Evolutionary conservation across 2,888 invertebrate species (phyloP).

Genomic region (Eretmocerus hayati): DNA sequence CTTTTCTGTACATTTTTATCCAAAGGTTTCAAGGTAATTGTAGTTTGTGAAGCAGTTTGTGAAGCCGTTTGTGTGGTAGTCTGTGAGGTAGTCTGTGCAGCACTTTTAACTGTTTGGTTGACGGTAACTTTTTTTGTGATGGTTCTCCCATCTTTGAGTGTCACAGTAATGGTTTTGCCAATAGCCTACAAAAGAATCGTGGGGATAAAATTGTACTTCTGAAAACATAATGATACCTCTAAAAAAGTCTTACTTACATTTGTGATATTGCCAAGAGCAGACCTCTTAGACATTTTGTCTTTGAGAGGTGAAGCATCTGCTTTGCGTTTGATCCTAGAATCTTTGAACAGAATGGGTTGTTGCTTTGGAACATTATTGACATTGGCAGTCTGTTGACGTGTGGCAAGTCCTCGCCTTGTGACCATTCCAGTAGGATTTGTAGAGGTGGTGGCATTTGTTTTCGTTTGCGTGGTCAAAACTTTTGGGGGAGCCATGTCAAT

Average conservation of each 20-base stretch:
- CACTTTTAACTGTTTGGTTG: slow-evolving; percentile 14
- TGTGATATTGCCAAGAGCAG: slow-evolving; percentile 81
- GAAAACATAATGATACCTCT: neutral
- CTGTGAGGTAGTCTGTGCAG: slow-evolving; percentile 19
- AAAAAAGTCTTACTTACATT: slow-evolving; percentile 54
- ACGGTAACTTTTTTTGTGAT: slow-evolving; percentile 27
- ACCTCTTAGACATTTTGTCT: slow-evolving; percentile 68
- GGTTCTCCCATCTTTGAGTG: slow-evolving; percentile 37
- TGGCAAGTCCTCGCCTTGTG: slow-evolving; percentile 52
- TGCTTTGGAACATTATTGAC: slow-evolving; percentile 42
- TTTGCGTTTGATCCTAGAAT: slow-evolving; percentile 65
- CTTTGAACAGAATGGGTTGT: slow-evolving; percentile 47
- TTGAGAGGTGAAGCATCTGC: slow-evolving; percentile 73
- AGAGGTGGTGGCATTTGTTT: slow-evolving; percentile 45
- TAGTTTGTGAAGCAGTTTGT: slow-evolving; percentile 7
- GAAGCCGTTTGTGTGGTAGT: neutral
- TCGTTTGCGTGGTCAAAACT: slow-evolving; percentile 47
- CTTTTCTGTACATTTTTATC: slow-evolving; percentile 30
- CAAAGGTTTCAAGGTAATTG: slow-evolving; percentile 26
- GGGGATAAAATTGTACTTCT: neutral
- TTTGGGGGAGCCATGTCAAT: slow-evolving; percentile 20
- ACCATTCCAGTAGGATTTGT: slow-evolving; percentile 46
- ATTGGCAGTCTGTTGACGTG: slow-evolving; percentile 54
- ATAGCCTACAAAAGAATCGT: slow-evolving; percentile 34
- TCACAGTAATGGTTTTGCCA: slow-evolving; percentile 35